These are phyloP conservation scores for Oxystoma pomonae DNA, from an alignment of 2,888 invertebrate species.

Conservation along the genomic window DNA sequence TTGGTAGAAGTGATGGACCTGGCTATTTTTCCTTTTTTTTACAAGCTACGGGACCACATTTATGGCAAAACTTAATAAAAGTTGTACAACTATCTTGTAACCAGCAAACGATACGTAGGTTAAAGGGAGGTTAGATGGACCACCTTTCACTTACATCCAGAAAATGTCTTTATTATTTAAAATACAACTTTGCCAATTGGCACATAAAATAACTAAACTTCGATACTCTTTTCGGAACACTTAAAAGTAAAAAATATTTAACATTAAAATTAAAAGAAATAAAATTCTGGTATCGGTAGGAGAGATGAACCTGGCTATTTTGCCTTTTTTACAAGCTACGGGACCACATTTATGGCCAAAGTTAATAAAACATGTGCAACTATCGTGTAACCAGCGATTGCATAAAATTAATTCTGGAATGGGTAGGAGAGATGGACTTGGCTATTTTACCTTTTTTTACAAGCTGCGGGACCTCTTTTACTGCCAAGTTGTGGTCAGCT, in stretches of 20 bases:
- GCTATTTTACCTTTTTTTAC: not conserved
- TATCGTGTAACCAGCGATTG: conserved; percentile 23
- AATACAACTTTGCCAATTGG: not conserved
- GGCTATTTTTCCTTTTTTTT: not conserved
- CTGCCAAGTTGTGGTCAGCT: not conserved
- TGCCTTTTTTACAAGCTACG: conserved; percentile 5
- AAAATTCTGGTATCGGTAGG: not conserved
- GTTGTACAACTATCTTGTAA: too few species aligned
- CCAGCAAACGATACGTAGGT: too few species aligned
- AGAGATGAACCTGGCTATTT: not conserved
- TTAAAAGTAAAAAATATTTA: too few species aligned
- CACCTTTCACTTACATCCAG: conserved; percentile 1
- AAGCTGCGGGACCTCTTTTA: not conserved
- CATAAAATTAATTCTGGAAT: conserved; percentile 22
- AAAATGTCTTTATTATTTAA: not conserved
- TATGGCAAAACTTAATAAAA: not conserved
- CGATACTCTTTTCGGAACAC: conserved; percentile 2
- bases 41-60: not conserved
- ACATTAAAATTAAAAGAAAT: not conserved
- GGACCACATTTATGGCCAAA: conserved; percentile 18
- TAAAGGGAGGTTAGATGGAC: conserved; percentile 10
- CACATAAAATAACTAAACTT: not conserved
- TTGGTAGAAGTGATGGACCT: not conserved
- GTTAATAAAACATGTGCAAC: conserved; percentile 21
- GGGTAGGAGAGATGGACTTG: conserved; percentile 1